Conservation (phyloP, 1,140 invertebrate genomes). For the Pinna nobilis region DNA sequence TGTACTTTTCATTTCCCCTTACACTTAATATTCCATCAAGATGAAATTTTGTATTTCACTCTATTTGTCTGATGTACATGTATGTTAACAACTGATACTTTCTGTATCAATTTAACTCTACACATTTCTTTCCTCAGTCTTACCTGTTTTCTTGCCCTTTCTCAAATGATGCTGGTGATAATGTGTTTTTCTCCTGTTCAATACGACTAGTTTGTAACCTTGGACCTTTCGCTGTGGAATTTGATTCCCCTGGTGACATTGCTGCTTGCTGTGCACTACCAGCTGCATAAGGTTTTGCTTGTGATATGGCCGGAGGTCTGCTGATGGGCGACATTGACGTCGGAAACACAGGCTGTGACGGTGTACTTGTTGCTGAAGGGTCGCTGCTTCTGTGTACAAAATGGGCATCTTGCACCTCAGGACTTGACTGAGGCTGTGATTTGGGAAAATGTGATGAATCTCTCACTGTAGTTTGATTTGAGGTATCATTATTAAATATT, state of each 20-base stretch:
- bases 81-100: no score
- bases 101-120: no score
- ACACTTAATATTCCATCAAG: no score
- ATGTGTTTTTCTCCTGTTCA: background rate
- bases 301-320: background rate
- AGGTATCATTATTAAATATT: slow-evolving; percentile 21
- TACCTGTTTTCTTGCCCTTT: background rate
- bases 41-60: no score
- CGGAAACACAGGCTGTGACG: slow-evolving; percentile 9
- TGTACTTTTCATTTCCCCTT: no score
- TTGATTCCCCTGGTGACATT: background rate
- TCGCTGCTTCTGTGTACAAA: background rate
- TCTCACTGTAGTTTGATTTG: background rate
- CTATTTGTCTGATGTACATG: no score
- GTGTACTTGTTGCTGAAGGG: slow-evolving; percentile 8
- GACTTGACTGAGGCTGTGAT: no score
- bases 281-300: slow-evolving; percentile 40
- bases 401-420: background rate
- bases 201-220: background rate
- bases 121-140: background rate
- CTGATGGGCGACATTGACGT: slow-evolving; percentile 13
- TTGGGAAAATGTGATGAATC: background rate
- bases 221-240: slow-evolving; percentile 5
- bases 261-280: slow-evolving; percentile 37
- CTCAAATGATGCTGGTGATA: background rate